A percentile compares a stretch with the other conserved stretches of the same genome.
Conservation (phyloP, 1,140 invertebrate species). For the Laupala kohalensis region DNA sequence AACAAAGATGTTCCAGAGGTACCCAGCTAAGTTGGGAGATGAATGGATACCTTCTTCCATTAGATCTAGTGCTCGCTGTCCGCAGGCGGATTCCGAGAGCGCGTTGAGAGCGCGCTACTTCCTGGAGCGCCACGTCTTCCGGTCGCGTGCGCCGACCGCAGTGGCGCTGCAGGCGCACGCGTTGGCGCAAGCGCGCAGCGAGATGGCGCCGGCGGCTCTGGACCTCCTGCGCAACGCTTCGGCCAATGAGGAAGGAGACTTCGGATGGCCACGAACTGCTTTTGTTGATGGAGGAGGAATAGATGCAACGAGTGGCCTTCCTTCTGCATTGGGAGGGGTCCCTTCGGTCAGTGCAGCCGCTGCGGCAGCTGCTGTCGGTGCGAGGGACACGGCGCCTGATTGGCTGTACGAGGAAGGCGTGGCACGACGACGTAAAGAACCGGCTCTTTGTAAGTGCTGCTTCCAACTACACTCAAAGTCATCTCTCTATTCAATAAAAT, state of each 20-base stretch:
- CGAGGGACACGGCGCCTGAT: conserved; percentile 23
- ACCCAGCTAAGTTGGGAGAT: too few relatives aligned
- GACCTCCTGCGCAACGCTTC: conserved; percentile 39
- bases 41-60: too few relatives aligned
- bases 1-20: too few relatives aligned
- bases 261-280: conserved; percentile 42
- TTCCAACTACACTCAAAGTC: too few relatives aligned
- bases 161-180: conserved; percentile 40
- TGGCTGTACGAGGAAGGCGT: conserved; percentile 35
- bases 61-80: too few relatives aligned
- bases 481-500: too few relatives aligned
- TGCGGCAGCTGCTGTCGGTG: too few relatives aligned
- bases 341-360: too few relatives aligned
- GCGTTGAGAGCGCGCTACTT: conserved; percentile 36
- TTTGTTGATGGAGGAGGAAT: too few relatives aligned
- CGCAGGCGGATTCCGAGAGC: conserved; percentile 33
- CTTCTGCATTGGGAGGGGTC: too few relatives aligned
- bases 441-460: conserved; percentile 4
- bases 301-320: too few relatives aligned
- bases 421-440: conserved; percentile 1
- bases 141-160: conserved; percentile 36
- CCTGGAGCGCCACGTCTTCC: conserved; percentile 38
- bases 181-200: conserved; percentile 38
- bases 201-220: conserved; percentile 36
- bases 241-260: conserved; percentile 47